These are phyloP conservation scores for Prinia subflava DNA, from an alignment of 2,113 vertebrate species.

Conservation along the genomic window DNA sequence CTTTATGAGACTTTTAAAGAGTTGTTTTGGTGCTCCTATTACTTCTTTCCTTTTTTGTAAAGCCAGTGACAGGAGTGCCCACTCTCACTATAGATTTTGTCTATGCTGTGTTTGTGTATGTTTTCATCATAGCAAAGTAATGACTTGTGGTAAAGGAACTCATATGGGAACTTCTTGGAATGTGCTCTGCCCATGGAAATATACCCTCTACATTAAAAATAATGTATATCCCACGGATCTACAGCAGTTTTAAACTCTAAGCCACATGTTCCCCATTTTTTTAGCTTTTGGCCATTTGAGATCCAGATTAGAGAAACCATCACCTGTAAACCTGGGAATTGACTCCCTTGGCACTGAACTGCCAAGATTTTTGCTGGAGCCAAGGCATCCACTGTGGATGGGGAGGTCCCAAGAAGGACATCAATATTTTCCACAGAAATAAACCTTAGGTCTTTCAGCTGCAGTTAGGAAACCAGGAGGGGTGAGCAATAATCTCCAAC, in stretches of 20 bases:
- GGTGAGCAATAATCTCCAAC: fast-evolving
- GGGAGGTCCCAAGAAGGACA: neutral
- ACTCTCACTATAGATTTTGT: neutral
- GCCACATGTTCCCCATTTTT: neutral
- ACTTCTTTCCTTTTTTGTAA: neutral
- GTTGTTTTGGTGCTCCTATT: neutral
- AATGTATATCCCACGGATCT: neutral
- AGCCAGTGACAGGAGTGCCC: neutral
- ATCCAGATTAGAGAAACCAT: neutral
- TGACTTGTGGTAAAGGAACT: neutral
- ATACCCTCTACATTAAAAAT: neutral
- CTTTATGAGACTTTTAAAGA: neutral
- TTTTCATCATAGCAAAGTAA: neutral
- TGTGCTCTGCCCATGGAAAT: neutral
- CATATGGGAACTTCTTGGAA: neutral
- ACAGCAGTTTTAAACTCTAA: neutral
- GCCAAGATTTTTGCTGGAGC: neutral
- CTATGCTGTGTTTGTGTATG: neutral
- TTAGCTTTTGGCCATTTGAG: neutral
- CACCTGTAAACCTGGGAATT: fast-evolving
- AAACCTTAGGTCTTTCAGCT: neutral
- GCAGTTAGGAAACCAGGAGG: neutral
- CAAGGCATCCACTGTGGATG: neutral
- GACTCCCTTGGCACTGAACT: neutral
- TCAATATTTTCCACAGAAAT: neutral